These are phyloP conservation scores for Drosophila meridiana DNA, from an alignment of 2,888 invertebrate species.

Conservation along the genomic window DNA sequence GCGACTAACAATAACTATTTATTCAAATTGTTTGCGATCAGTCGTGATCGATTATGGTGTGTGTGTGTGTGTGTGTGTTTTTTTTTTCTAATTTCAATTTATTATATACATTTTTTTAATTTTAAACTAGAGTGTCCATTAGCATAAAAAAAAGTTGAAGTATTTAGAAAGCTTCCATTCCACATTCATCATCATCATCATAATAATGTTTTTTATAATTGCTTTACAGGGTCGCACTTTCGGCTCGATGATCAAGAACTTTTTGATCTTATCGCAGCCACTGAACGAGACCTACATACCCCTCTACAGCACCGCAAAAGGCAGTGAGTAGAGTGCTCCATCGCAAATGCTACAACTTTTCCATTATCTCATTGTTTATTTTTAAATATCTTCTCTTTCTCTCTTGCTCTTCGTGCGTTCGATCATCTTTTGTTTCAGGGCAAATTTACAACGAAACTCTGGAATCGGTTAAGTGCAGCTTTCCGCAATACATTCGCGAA, in stretches of 20 bases:
- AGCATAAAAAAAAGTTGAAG: conserved; percentile 19
- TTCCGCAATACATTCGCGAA: conserved; percentile 93
- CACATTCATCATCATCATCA: not conserved
- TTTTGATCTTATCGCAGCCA: conserved; percentile 87
- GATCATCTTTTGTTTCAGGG: conserved; percentile 62
- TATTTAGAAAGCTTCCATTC: conserved; percentile 30
- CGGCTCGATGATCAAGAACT: conserved; percentile 90
- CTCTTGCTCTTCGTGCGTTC: not conserved
- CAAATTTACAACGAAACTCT: conserved; percentile 91
- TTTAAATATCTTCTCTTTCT: not conserved
- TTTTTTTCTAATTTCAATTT: conserved; percentile 2
- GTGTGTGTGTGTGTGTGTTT: not conserved
- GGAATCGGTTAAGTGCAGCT: conserved; percentile 88
- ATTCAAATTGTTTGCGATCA: conserved; percentile 56
- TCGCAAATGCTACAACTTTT: not conserved
- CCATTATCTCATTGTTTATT: not conserved
- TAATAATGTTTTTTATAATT: not conserved
- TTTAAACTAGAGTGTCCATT: conserved; percentile 9
- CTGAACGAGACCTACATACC: conserved; percentile 90
- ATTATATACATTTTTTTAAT: conserved; percentile 10
- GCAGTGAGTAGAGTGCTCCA: conserved; percentile 85
- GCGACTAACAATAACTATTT: conserved; percentile 51
- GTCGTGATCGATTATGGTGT: conserved; percentile 72
- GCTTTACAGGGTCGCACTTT: conserved; percentile 91
- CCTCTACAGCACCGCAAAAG: conserved; percentile 89